Evolutionary conservation across 2,797 vertebrate species (phyloP), one percentile per base, ranked within the genome.

Genomic region (Ptychobarbus kaznakovi): DNA sequence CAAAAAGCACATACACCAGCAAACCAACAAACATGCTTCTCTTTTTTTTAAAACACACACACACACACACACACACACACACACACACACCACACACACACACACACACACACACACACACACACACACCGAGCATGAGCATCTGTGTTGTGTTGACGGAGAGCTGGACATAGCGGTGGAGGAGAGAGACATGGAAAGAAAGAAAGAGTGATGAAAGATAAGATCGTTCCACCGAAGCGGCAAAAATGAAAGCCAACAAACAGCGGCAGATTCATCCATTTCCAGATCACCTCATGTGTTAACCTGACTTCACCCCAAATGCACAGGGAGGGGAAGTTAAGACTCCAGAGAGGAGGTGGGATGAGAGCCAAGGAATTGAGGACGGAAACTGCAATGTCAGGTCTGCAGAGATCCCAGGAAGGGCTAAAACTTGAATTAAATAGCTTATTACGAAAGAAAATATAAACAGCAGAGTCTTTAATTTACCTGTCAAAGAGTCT

Each of bases 221-320:
- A 58, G n/a, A 87, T 46, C 10, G 6, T 74, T 79, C 84, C 63
- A 53, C 65, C 44, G 87, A 74, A 83, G 53, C 28, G 69, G 46
- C 70, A 87, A 90, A 91, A 89, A 72, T 80, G 84, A 90, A 84
- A 89, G 66, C 80, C 11, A 70, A 88, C 49, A 85, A 86, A 83
- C 86, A 86, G 82, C 70, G 25, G 87, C 56, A 87, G 89, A 93
- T 86, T 89, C 74, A 93, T 92, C 90, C 83, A 86, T 89, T 69
- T 88, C 80, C 51, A 65, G 53, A 82, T 82, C 80, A 91, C 89
- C 87, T 93, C 86, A 89, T 91, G 88, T 72, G 85, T 92, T 92
- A 86, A 77, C 88, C 90, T 89, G 83, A 86, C 63, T 87, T 87
- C 84, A 80, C 80, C 81, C 53, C 66, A n/a, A 1, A 53, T 9